Conservation (phyloP, 2,797 vertebrate genomes). For the Bovichtus diacanthus region DNA sequence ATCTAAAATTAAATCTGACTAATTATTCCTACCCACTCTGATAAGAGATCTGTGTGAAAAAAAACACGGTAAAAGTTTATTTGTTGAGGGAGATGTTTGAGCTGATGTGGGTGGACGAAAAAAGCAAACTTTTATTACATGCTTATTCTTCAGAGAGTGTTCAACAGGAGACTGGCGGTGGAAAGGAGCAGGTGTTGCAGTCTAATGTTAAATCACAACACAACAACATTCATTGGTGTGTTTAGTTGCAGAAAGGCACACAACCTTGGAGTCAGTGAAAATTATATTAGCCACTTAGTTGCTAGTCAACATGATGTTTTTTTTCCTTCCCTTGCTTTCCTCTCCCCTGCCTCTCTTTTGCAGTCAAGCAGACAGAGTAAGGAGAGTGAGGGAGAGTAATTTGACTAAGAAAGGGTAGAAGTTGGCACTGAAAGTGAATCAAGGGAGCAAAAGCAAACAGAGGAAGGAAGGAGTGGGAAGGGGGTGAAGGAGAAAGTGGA, state of each 20-base stretch:
- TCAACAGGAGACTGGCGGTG: constrained; percentile 5
- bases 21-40: background rate
- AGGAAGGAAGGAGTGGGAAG: constrained; percentile 83
- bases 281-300: constrained; percentile 41
- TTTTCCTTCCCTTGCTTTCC: constrained; percentile 11
- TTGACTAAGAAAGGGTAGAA: constrained; percentile 75
- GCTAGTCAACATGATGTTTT: constrained; percentile 38
- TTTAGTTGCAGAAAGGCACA: constrained; percentile 27
- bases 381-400: constrained; percentile 62
- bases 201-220: constrained; percentile 10
- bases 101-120: background rate
- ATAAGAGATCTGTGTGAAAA: constrained; percentile 3
- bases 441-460: constrained; percentile 83
- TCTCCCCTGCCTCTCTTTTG: constrained; percentile 46
- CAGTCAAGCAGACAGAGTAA: constrained; percentile 62
- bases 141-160: background rate
- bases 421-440: constrained; percentile 80
- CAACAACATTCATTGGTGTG: background rate
- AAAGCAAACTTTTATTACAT: background rate
- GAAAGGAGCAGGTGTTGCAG: background rate
- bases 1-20: constrained; percentile 17
- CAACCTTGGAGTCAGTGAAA: constrained; percentile 17
- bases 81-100: constrained; percentile 28
- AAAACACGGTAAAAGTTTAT: constrained; percentile 37
- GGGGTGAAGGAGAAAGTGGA: constrained; percentile 67